These are phyloP conservation scores for Atlantisia rogersi DNA, from an alignment of 2,113 vertebrate genomes.

Conservation along the genomic window DNA sequence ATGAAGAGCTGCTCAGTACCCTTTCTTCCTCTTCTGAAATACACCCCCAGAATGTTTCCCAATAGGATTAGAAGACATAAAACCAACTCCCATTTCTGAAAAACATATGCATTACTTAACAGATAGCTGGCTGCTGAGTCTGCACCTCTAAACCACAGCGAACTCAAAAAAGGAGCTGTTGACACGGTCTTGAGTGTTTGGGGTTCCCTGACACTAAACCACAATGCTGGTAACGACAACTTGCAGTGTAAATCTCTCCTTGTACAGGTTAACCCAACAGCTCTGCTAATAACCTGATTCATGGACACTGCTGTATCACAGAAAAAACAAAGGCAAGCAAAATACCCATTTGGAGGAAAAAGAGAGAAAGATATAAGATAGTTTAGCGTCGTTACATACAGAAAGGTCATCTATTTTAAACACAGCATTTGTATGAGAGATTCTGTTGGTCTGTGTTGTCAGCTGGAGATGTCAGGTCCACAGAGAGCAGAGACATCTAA, in stretches of 20 bases:
- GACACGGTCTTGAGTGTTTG: neutral
- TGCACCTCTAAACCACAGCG: neutral
- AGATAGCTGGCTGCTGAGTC: neutral
- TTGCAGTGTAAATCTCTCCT: slow-evolving; percentile 22
- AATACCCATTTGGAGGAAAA: neutral
- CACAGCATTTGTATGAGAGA: slow-evolving; percentile 48
- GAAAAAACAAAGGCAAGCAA: slow-evolving; percentile 29
- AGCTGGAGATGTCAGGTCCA: slow-evolving; percentile 67
- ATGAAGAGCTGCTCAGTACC: neutral
- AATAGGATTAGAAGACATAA: neutral
- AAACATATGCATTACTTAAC: neutral
- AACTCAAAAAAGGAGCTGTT: neutral
- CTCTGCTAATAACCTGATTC: slow-evolving; percentile 67
- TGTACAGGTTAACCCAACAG: slow-evolving; percentile 11
- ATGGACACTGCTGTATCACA: slow-evolving; percentile 70
- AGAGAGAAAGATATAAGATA: neutral
- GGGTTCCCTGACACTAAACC: neutral
- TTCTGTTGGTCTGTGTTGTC: slow-evolving; percentile 63
- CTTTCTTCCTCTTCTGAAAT: slow-evolving; percentile 2
- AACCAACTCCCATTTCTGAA: neutral
- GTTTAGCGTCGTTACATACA: slow-evolving; percentile 24
- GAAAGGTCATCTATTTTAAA: slow-evolving; percentile 72
- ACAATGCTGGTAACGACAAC: slow-evolving; percentile 33
- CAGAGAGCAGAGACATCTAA: slow-evolving; percentile 44
- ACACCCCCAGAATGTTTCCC: neutral